Evolutionary conservation across 1,140 invertebrate genomes (phyloP).

Genomic region (Cyclargus thomasi): DNA sequence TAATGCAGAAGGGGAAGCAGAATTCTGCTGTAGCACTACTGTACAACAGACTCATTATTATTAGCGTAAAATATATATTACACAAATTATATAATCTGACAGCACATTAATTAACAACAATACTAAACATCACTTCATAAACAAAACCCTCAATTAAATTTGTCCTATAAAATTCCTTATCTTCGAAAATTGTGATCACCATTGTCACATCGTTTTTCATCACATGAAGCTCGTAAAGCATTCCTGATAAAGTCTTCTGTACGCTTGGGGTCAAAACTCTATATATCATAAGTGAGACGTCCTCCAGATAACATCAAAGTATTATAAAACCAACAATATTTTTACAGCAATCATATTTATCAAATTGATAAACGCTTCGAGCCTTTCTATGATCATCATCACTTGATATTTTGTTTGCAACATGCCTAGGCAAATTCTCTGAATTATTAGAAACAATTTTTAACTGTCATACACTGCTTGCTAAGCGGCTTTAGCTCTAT

Average conservation of each 20-base stretch:
- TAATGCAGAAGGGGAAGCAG: no score
- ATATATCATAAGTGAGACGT: slow-evolving; percentile 20
- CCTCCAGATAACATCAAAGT: slow-evolving; percentile 22
- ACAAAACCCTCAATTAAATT: neutral
- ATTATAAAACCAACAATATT: slow-evolving; percentile 33
- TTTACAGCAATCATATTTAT: slow-evolving; percentile 43
- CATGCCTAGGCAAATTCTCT: neutral
- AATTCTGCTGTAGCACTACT: no score
- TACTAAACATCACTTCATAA: neutral
- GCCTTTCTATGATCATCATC: neutral
- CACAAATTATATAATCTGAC: no score
- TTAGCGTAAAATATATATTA: no score
- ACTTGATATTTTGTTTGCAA: neutral
- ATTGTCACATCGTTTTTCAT: slow-evolving; percentile 4
- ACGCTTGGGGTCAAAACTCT: neutral
- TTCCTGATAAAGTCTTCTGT: slow-evolving; percentile 10
- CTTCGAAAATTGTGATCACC: slow-evolving; percentile 9
- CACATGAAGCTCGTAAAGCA: neutral
- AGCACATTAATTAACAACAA: neutral
- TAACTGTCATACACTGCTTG: no score
- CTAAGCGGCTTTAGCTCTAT: no score
- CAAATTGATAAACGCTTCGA: slow-evolving; percentile 39
- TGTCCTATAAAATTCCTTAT: neutral
- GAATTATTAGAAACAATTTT: neutral
- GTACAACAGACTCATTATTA: no score